Evolutionary conservation across 1,140 invertebrate species (phyloP).

Genomic region (Papilio machaon): DNA sequence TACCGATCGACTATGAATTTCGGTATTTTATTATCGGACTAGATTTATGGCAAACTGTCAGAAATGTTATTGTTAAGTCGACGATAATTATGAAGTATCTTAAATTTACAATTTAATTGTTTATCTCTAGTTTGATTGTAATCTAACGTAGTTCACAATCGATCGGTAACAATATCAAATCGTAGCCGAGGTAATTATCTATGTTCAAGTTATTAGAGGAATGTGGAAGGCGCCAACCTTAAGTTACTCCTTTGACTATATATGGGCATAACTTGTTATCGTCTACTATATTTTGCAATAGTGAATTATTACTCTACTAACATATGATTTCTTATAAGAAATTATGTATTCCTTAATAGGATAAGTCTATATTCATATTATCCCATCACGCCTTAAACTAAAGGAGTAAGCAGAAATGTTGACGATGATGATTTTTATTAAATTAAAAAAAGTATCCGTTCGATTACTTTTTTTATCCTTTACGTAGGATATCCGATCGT

Average conservation of each 20-base stretch:
- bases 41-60: too few species aligned
- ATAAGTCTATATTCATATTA: background rate
- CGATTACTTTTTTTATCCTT: background rate
- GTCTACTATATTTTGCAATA: background rate
- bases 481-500: background rate
- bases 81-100: too few species aligned
- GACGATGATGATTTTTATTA: too few species aligned
- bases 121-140: background rate
- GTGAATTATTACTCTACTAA: background rate
- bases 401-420: background rate
- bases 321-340: constrained; percentile 3
- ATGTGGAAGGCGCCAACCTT: constrained; percentile 28
- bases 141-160: background rate
- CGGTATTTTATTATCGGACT: too few species aligned
- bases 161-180: background rate
- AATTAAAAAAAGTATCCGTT: background rate
- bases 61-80: too few species aligned
- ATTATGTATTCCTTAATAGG: background rate
- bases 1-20: too few species aligned
- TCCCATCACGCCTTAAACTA: too few species aligned
- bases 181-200: background rate
- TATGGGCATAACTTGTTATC: constrained; percentile 1
- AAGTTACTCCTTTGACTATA: constrained; percentile 16
- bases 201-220: constrained; percentile 14
- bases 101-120: too few species aligned